Conservation (phyloP, 1,140 invertebrate genomes). For the Cryptotermes secundus region DNA sequence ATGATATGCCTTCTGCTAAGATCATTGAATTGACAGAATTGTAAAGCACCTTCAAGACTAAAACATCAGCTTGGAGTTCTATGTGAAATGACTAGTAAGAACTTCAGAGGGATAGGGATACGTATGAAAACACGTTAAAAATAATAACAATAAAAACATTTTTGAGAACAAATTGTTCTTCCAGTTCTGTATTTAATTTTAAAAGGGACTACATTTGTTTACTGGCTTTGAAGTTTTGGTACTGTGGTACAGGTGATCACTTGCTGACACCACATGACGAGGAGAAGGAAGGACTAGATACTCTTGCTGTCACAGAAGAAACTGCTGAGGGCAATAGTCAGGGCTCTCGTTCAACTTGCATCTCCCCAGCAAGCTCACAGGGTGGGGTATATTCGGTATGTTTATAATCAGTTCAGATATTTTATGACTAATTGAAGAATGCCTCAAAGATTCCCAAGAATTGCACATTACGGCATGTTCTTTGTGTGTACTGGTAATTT, state of each 20-base stretch:
- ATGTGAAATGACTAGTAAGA: too few relatives aligned
- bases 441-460: too few relatives aligned
- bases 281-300: conserved; percentile 41
- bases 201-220: too few relatives aligned
- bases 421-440: too few relatives aligned
- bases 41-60: too few relatives aligned
- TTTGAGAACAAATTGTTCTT: not conserved
- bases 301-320: conserved; percentile 43
- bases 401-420: not conserved
- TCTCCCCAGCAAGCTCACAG: conserved; percentile 79
- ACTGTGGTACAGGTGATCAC: not conserved
- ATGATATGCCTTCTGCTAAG: too few relatives aligned
- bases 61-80: too few relatives aligned
- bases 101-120: too few relatives aligned
- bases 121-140: not conserved
- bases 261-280: conserved; percentile 37
- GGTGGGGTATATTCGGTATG: conserved; percentile 84
- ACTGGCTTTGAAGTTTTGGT: not conserved
- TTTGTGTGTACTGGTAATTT: too few relatives aligned
- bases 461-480: too few relatives aligned
- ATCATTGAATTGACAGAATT: too few relatives aligned
- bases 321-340: conserved; percentile 43
- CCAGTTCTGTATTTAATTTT: not conserved
- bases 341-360: conserved; percentile 60
- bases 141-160: not conserved